A percentile compares a stretch with the other conserved stretches of the same genome.
These are phyloP conservation scores for Aradus depressus DNA, from an alignment of 2,888 invertebrate genomes.

Conservation along the genomic window DNA sequence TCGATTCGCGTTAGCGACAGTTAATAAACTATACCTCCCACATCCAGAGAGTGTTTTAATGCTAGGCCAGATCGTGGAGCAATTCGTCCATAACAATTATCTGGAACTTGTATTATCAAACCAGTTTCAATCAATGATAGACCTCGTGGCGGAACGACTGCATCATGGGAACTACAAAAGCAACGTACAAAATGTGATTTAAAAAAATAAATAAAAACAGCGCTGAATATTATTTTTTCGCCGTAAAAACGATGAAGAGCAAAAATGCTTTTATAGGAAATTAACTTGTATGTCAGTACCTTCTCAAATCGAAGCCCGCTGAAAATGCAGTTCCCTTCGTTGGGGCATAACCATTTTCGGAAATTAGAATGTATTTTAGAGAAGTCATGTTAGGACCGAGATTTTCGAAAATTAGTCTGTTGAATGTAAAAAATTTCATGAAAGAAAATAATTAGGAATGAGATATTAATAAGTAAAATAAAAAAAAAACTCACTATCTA, in stretches of 20 bases:
- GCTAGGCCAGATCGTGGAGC: conserved; percentile 93
- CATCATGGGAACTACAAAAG: conserved; percentile 71
- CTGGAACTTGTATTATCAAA: conserved; percentile 78
- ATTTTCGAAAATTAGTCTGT: too few relatives aligned
- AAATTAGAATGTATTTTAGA: conserved; percentile 65
- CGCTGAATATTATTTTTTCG: neutral
- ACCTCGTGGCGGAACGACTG: conserved; percentile 67
- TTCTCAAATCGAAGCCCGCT: conserved; percentile 82
- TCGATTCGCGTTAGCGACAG: too few relatives aligned
- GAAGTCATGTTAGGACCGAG: too few relatives aligned
- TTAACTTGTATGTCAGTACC: conserved; percentile 43
- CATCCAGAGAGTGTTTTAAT: conserved; percentile 89
- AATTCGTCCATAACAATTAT: conserved; percentile 84
- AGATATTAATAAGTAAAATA: too few relatives aligned
- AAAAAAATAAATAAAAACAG: neutral
- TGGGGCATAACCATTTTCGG: conserved; percentile 71
- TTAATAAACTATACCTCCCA: conserved; percentile 68
- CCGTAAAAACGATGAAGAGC: too few relatives aligned
- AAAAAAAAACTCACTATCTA: too few relatives aligned
- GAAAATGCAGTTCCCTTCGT: conserved; percentile 71
- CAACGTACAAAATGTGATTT: too few relatives aligned
- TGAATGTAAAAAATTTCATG: too few relatives aligned
- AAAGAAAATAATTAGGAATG: too few relatives aligned
- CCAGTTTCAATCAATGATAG: conserved; percentile 84
- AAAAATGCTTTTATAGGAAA: neutral